Evolutionary conservation across 2,888 invertebrate genomes (phyloP), one percentile per base, ranked within the genome.

Genomic region (Tyria jacobaeae): DNA sequence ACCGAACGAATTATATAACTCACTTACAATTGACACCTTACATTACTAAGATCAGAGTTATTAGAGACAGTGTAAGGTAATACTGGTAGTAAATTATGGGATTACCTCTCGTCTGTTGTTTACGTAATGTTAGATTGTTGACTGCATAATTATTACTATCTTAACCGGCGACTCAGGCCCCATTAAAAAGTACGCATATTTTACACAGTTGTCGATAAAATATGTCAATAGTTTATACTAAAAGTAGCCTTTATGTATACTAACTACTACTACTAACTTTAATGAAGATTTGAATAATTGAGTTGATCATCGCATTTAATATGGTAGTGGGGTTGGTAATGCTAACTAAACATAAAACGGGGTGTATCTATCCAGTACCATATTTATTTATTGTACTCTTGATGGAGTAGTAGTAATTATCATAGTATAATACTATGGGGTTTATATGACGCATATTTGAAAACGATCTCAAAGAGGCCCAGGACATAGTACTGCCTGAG

Each of bases 1-100:
- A 60, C 64, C 47, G 61, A 56, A 57, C 56, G 53, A 59, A 39
- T 76, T 68, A 68, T 64, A 61, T 75, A 77, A 77, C 17, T 71
- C 54, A 63, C 72, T 51, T 53, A 70, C 66, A 61, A 64, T 65
- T 68, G 70, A 68, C 70, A 75, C 70, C 75, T 63, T 64, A 63
- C 44, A 49, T 64, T 60, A 57, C 62, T 50, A 56, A n/a, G 62
- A 70, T 70, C 65, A 62, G 41, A 62, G 62, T 25, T 37, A 64
- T 64, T 61, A 62, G 58, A 71, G 56, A 57, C 31, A 21, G 44
- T n/a, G 71, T 74, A 71, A 73, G 25, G 37, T 25, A 65, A 74
- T 73, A 67, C 60, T 31, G 24, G 44, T 17, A 52, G 7, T 57
- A 39, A 57, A 52, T 64, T 62, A 64, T 37, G 24, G 24, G 15